These are phyloP conservation scores for Drosophila parvula DNA, from an alignment of 1,140 invertebrate genomes.

Conservation along the genomic window DNA sequence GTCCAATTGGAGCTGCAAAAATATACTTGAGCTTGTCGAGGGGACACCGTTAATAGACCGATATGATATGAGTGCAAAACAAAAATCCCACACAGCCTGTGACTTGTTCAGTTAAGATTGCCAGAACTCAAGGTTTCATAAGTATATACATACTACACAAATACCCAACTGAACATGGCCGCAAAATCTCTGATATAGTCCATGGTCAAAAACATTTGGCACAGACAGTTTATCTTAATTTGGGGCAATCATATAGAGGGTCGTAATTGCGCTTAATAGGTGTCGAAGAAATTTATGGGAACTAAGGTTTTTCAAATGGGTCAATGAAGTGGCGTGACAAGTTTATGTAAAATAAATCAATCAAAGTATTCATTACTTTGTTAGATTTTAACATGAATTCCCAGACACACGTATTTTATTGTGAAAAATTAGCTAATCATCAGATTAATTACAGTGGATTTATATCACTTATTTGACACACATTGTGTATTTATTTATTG, in stretches of 20 bases:
- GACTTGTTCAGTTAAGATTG: conserved; percentile 34
- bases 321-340: conserved; percentile 5
- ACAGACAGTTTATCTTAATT: conserved; percentile 45
- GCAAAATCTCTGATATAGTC: conserved; percentile 4
- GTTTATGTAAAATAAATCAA: not conserved
- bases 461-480: not conserved
- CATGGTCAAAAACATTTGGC: conserved; percentile 30
- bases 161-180: not conserved
- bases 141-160: not conserved
- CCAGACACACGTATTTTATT: too few species aligned
- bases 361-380: not conserved
- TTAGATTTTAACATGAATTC: not conserved
- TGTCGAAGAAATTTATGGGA: conserved; percentile 23
- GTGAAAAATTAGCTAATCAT: not conserved
- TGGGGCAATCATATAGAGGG: conserved; percentile 22
- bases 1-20: conserved; percentile 14
- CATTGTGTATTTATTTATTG: not conserved
- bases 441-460: conserved; percentile 2
- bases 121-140: conserved; percentile 19
- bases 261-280: not conserved
- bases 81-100: conserved; percentile 19
- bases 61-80: conserved; percentile 26
- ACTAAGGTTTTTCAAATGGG: not conserved
- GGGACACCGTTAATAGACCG: conserved; percentile 20
- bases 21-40: conserved; percentile 31